Base-by-base conservation (phyloP, 2,797 vertebrate genomes). In the Lacerta agilis region DNA sequence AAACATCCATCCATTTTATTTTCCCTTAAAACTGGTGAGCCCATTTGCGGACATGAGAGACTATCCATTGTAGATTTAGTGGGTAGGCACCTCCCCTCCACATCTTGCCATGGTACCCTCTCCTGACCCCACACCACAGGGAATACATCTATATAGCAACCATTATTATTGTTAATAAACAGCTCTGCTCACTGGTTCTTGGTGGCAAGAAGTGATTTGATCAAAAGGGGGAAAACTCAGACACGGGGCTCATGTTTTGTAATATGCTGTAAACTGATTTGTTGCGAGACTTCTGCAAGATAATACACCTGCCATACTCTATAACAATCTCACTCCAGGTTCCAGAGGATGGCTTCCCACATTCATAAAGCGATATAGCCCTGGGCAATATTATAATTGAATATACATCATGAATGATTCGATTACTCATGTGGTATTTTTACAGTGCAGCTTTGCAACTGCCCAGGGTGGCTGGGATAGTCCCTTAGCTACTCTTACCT, bases 321-420 rank as follows among this genome's bases (percentile, higher is more conserved):
- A 73, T 73, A 87, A 85, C 81, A 83, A 83, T 76, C 81, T 82
- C 55, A 38, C 90, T 93, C 88, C 92, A 91, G 90, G 94, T 91
- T 82, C 90, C 55, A 92, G 86, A 89, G 69, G 79, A 64, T n/a
- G 91, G 87, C 79, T 87, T 93, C n/a, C 75, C 89, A 84, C 82
- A 88, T 87, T 91, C 90, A 87, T 90, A 88, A 73, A 81, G 71
- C 87, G 88, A 86, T 55, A 29, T 66, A 69, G 88, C 94, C 94
- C 86, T 17, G 71, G 89, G 92, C 92, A 91, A 90, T 92, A 92
- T 95, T 94, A 87, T 94, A 94, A 95, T 90, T 94, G 87, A 94
- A 90, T 89, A 95, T 87, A 93, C 83, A 87, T 25, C 91, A 77
- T 67, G 89, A 91, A 93, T 94, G 93, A 93, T 93, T 0, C 89